Percentiles rank a stretch among this genome's conserved stretches.
These are phyloP conservation scores for Lasiommata megera DNA, from an alignment of 2,888 invertebrate genomes.

Conservation along the genomic window DNA sequence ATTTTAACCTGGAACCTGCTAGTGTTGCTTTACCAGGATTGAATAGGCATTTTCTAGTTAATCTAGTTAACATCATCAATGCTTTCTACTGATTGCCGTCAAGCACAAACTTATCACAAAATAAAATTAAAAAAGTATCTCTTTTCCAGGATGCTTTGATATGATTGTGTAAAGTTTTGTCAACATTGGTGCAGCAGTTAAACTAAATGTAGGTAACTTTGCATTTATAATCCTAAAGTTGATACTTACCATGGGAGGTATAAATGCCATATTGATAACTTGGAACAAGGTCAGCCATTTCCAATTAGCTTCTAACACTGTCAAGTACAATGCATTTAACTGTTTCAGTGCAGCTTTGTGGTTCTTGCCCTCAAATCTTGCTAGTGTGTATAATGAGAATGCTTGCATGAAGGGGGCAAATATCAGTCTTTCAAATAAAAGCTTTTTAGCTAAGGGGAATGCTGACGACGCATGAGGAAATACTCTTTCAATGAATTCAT, in stretches of 20 bases:
- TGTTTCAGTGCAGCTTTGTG: slow-evolving; percentile 84
- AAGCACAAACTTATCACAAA: no score
- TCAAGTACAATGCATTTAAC: slow-evolving; percentile 83
- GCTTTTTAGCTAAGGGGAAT: slow-evolving; percentile 79
- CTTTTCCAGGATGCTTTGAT: no score
- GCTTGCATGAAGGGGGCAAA: slow-evolving; percentile 88
- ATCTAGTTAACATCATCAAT: no score
- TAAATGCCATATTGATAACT: slow-evolving; percentile 86
- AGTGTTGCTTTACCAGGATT: no score
- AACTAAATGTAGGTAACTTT: no score
- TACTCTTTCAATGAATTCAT: slow-evolving; percentile 81
- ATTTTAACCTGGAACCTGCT: no score
- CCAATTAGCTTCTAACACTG: slow-evolving; percentile 87
- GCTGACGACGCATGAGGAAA: slow-evolving; percentile 82
- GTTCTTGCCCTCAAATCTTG: slow-evolving; percentile 88
- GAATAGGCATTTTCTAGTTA: no score
- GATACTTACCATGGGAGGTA: slow-evolving; percentile 88
- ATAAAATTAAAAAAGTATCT: no score
- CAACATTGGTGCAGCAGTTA: no score
- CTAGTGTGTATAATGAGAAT: slow-evolving; percentile 86
- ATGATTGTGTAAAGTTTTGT: no score
- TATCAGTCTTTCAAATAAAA: slow-evolving; percentile 86
- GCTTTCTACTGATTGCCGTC: no score
- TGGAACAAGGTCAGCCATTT: slow-evolving; percentile 89
- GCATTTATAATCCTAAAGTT: no score